Evolutionary conservation across 2,797 vertebrate species (phyloP), one percentile per base, ranked within the genome.

Genomic region (Hippoglossus hippoglossus): DNA sequence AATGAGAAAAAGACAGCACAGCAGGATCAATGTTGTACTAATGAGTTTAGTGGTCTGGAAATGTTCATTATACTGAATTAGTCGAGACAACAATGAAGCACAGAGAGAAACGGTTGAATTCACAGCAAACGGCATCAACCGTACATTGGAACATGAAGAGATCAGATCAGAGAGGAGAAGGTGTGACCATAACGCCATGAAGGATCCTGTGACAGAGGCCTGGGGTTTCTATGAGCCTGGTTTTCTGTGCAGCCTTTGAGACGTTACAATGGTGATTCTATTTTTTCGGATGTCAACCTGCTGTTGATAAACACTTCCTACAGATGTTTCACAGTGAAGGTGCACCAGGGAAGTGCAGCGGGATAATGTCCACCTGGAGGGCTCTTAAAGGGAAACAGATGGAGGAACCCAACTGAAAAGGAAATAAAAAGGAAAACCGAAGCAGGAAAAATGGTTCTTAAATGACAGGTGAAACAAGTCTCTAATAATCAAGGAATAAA

Each of bases 311-410:
- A 58, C 25, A n/a, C 4, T 18, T 66, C 28, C 67, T 71, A 61
- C 75, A 81, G 57, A 71, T 83, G 67, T 86, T 80, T 80, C 78
- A 69, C 64, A 77, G 66, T 79, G 57, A 79, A 81, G 65, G 72
- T 62, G 26, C 61, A 67, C 61, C 10, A 6, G 72, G 66, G 61
- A 76, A 34, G 57, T 13, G 39, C 26, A 34, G 25, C 50, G 49
- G 39, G 46, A 67, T 73, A 41, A 67, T n/a, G 12, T 62, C 66
- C 46, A 71, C 66, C 41, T 53, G 61, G 46, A 56, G 65, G 56
- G 67, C 52, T 58, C 72, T 78, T 73, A 74, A 74, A 74, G 63
- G 74, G 65, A 25, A 79, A 75, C 68, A 79, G 75, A 77, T 63
- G 73, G 64, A 76, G 36, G 46, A 73, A 62, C 75, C 75, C 61